These are phyloP conservation scores for Megaceryle maxima DNA, from an alignment of 2,113 vertebrate genomes.

Conservation along the genomic window DNA sequence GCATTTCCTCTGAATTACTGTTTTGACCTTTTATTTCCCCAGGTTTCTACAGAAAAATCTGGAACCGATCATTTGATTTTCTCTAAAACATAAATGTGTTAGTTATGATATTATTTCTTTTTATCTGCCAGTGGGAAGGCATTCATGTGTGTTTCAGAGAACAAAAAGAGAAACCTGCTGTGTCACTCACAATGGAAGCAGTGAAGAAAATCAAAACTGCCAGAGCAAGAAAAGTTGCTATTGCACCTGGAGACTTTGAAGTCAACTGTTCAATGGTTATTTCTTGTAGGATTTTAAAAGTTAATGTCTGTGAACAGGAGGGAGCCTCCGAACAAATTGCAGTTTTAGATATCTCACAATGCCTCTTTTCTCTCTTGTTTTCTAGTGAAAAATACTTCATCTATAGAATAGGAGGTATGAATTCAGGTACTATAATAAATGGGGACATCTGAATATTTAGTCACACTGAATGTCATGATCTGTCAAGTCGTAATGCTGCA, in stretches of 20 bases:
- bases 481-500: not conserved
- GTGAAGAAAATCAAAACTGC: not conserved
- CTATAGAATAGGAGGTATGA: not conserved
- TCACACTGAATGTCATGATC: not conserved
- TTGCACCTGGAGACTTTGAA: slow-evolving; percentile 29
- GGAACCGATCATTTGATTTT: not conserved
- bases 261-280: not conserved
- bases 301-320: not conserved
- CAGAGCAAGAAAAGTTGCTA: not conserved
- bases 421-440: not conserved
- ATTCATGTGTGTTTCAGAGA: slow-evolving; percentile 13
- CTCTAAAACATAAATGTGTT: slow-evolving; percentile 3
- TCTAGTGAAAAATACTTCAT: not conserved
- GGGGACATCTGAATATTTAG: accelerated
- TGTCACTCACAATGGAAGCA: not conserved
- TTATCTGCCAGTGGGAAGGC: not conserved
- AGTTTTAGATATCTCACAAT: not conserved
- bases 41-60: not conserved
- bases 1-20: not conserved
- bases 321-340: slow-evolving; percentile 7
- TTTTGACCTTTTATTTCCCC: not conserved
- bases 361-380: not conserved
- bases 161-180: not conserved
- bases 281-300: slow-evolving; percentile 24
- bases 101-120: not conserved